phyloP scores from a whole-genome alignment of 2,113 vertebrate species.

The Peromyscus polionotus region DNA sequence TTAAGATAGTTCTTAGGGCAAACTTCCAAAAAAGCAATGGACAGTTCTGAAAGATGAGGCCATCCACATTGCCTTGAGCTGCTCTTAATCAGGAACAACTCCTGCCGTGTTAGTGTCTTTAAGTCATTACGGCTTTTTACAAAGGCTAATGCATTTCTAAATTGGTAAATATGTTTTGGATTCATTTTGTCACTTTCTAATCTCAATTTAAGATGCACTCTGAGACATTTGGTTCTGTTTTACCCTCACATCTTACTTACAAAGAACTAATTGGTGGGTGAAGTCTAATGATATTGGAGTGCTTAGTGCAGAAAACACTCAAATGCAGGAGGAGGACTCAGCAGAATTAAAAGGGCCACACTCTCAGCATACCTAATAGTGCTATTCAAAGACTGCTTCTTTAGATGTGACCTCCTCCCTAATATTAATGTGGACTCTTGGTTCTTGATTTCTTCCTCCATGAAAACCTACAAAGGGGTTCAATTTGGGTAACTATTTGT shows the following conservation, averaged over 20 bases:
- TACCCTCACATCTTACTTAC: slow-evolving; percentile 84
- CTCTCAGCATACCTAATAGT: slow-evolving; percentile 75
- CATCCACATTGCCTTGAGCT: slow-evolving; percentile 77
- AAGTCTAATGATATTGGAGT: slow-evolving; percentile 82
- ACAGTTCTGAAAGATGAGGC: slow-evolving; percentile 67
- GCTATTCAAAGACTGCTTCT: slow-evolving; percentile 77
- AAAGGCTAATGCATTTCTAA: slow-evolving; percentile 72
- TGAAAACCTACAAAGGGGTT: slow-evolving; percentile 61
- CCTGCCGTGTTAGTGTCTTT: slow-evolving; percentile 68
- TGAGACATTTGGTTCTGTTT: slow-evolving; percentile 78
- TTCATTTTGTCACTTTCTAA: slow-evolving; percentile 72
- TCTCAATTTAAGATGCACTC: slow-evolving; percentile 72
- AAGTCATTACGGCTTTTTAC: slow-evolving; percentile 62
- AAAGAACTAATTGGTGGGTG: slow-evolving; percentile 83
- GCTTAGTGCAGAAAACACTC: slow-evolving; percentile 82
- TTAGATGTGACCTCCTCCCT: slow-evolving; percentile 76
- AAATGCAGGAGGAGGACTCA: slow-evolving; percentile 71
- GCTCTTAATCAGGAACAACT: slow-evolving; percentile 65
- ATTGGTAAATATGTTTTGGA: slow-evolving; percentile 73
- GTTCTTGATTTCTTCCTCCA: slow-evolving; percentile 60
- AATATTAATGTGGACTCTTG: slow-evolving; percentile 61
- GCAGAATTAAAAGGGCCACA: slow-evolving; percentile 74
- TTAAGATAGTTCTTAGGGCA: slow-evolving; percentile 64
- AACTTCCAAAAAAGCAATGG: slow-evolving; percentile 70
- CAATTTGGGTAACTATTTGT: slow-evolving; percentile 25